Evolutionary conservation across 2,888 invertebrate species (phyloP).

Genomic region (Xestia rhomboidea): DNA sequence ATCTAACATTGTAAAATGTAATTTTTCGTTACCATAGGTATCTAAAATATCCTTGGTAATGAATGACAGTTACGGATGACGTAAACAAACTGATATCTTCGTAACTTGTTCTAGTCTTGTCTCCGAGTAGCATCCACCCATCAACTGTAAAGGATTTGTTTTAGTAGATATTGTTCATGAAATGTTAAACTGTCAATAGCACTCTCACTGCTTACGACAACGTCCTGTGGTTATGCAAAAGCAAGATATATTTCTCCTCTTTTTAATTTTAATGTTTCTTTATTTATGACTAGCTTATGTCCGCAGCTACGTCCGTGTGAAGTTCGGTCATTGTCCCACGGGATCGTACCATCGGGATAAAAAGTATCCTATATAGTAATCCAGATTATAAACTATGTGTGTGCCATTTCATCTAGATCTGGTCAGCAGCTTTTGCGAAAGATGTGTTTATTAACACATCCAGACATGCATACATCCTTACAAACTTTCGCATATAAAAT

Average conservation of each 20-base stretch:
- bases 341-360: too few relatives aligned
- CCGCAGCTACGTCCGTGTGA: too few relatives aligned
- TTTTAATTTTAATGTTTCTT: background rate
- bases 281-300: too few relatives aligned
- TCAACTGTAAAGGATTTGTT: conserved; percentile 1
- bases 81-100: conserved; percentile 5
- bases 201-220: background rate
- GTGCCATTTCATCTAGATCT: too few relatives aligned
- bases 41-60: background rate
- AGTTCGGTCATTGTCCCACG: too few relatives aligned
- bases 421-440: too few relatives aligned
- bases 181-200: conserved; percentile 22
- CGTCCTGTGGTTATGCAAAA: background rate
- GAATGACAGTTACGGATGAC: conserved; percentile 12
- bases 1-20: background rate
- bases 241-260: background rate
- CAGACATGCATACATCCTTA: too few relatives aligned
- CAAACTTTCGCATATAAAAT: too few relatives aligned
- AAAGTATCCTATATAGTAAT: too few relatives aligned
- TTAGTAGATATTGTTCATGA: background rate
- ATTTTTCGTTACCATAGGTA: background rate
- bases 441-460: too few relatives aligned
- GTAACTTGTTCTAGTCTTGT: background rate
- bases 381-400: too few relatives aligned
- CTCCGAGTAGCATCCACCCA: background rate